Percentiles rank a stretch among this genome's conserved stretches.
Evolutionary conservation across 2,113 vertebrate genomes (phyloP).

Genomic region (Neodon shergylaensis): DNA sequence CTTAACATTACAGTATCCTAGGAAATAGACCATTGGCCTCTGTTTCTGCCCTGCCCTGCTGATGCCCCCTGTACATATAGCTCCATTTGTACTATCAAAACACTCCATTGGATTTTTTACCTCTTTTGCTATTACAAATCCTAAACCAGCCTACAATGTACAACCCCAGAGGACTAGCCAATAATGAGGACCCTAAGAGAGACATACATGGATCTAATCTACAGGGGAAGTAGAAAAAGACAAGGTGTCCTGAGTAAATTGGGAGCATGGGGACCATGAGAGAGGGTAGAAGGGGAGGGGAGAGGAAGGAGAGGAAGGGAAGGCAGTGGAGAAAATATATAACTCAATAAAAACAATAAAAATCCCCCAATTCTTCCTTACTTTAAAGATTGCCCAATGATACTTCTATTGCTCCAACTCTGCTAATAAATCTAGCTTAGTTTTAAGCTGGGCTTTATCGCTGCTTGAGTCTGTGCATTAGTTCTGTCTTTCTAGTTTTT

Average conservation of each 20-base stretch:
- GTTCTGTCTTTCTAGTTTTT: not conserved
- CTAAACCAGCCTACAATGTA: no score
- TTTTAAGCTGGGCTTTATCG: not conserved
- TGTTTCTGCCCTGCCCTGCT: not conserved
- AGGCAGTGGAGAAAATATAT: no score
- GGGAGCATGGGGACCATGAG: no score
- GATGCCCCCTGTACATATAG: not conserved
- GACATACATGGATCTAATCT: no score
- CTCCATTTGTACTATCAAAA: not conserved
- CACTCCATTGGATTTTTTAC: not conserved
- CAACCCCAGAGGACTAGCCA: no score
- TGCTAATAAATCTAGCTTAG: not conserved
- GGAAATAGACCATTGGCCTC: not conserved
- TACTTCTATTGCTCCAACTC: not conserved
- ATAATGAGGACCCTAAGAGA: no score
- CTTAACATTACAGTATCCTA: not conserved
- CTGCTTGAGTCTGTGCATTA: not conserved
- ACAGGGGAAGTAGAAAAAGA: no score
- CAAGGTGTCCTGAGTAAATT: no score
- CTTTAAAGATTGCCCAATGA: not conserved
- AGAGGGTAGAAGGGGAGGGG: no score
- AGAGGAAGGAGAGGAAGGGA: no score
- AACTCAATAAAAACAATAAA: no score
- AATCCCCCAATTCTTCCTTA: no score
- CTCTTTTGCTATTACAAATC: not conserved